phyloP scores from a whole-genome alignment of 92 coral and sea anemone genomes.

The Blastomussa wellsi region DNA sequence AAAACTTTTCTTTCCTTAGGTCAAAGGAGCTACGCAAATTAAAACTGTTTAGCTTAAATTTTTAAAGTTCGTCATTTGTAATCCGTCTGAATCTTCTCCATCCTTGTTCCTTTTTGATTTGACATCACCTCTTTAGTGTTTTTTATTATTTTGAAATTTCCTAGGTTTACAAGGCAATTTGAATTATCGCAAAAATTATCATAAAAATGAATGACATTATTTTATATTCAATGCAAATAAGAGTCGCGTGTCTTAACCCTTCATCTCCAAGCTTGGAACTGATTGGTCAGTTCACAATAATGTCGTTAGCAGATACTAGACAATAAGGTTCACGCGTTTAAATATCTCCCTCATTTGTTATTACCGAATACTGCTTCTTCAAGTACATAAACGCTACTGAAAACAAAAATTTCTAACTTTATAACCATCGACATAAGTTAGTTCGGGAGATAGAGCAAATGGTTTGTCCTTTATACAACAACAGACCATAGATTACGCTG shows the following conservation, averaged over 20 bases:
- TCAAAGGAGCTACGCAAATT: too few species aligned
- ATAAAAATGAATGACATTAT: too few species aligned
- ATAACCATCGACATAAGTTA: background rate
- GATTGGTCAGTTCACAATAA: background rate
- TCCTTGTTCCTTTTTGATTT: too few species aligned
- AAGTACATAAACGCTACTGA: background rate
- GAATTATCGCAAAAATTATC: too few species aligned
- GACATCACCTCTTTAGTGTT: too few species aligned
- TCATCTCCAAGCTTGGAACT: background rate
- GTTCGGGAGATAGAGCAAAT: background rate
- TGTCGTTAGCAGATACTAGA: background rate
- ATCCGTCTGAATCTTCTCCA: too few species aligned
- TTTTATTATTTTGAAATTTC: too few species aligned
- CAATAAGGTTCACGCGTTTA: background rate
- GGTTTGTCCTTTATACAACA: background rate
- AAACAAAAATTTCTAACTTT: background rate
- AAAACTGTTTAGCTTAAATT: too few species aligned
- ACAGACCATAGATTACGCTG: background rate
- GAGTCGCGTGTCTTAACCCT: background rate
- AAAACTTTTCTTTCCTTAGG: too few species aligned
- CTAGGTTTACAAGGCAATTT: too few species aligned
- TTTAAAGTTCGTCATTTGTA: too few species aligned
- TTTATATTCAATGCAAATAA: too few species aligned
- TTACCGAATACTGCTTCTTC: background rate
- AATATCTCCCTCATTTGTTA: background rate